Percentiles rank a stretch among this genome's conserved stretches.
These are phyloP conservation scores for Crossaster papposus DNA, from an alignment of 53 echinoderm and acorn worm genomes.

Conservation along the genomic window DNA sequence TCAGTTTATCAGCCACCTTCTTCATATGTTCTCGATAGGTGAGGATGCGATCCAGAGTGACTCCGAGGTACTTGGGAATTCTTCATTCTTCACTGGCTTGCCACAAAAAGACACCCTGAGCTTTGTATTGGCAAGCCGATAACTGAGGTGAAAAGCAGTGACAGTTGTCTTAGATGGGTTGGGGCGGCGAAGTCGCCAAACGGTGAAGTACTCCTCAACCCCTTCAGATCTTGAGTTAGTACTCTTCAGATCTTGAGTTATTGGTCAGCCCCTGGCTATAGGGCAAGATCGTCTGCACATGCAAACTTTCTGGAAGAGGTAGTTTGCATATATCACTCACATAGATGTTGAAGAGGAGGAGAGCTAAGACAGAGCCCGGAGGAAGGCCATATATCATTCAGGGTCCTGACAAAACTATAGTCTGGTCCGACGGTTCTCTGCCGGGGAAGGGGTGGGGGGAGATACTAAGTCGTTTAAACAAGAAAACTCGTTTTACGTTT, in stretches of 20 bases:
- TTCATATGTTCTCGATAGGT: too few species aligned
- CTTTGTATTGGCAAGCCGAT: background rate
- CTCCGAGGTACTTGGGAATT: too few species aligned
- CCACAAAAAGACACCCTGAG: slow-evolving; percentile 43
- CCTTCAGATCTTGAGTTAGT: background rate
- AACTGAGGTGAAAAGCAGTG: slow-evolving; percentile 17
- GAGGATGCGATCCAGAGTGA: too few species aligned
- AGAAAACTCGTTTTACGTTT: too few species aligned
- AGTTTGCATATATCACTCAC: slow-evolving; percentile 7
- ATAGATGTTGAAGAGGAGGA: too few species aligned
- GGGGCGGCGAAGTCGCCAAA: background rate
- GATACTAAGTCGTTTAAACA: too few species aligned
- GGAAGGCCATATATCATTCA: too few species aligned
- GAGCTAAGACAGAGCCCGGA: slow-evolving; percentile 27
- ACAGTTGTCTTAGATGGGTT: slow-evolving; percentile 3
- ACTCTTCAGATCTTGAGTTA: slow-evolving; percentile 23
- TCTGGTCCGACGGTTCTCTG: too few species aligned
- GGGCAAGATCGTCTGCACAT: slow-evolving; percentile 32
- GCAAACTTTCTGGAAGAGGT: slow-evolving; percentile 11
- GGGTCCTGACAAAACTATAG: too few species aligned
- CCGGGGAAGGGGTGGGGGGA: too few species aligned
- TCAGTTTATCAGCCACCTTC: slow-evolving; percentile 36
- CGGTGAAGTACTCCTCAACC: too few species aligned
- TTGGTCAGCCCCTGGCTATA: slow-evolving; percentile 7
- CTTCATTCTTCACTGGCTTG: slow-evolving; percentile 25